A percentile compares a stretch with the other conserved stretches of the same genome.
These are phyloP conservation scores for Glossophaga mutica DNA, from an alignment of 2,797 vertebrate species.

Conservation along the genomic window DNA sequence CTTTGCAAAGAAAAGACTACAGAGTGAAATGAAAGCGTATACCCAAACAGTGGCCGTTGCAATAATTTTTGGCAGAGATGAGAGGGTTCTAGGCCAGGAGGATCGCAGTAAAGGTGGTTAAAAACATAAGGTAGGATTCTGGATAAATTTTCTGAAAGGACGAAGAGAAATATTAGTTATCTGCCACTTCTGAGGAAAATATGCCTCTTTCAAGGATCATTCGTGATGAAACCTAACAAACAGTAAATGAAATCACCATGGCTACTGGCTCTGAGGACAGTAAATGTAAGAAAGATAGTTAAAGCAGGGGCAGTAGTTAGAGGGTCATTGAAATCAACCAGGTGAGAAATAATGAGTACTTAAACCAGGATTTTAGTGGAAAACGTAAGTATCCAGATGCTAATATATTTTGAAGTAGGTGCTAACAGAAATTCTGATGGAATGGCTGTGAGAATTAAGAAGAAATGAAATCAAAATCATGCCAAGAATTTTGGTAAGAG, in stretches of 20 bases:
- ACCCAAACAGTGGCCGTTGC: not conserved
- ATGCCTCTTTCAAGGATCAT: not conserved
- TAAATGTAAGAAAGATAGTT: not conserved
- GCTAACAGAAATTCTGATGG: not conserved
- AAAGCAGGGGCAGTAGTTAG: not conserved
- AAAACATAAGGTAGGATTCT: not conserved
- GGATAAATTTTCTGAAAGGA: not conserved
- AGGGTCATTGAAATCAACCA: not conserved
- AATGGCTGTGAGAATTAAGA: not conserved
- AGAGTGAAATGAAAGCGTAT: not conserved
- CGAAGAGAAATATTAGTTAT: not conserved
- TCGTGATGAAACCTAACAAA: not conserved
- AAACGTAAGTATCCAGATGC: not conserved
- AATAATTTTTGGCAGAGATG: not conserved
- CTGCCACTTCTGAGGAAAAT: not conserved
- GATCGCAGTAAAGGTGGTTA: not conserved
- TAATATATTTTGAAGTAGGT: not conserved
- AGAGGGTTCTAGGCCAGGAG: not conserved
- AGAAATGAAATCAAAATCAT: not conserved
- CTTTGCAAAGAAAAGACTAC: not conserved
- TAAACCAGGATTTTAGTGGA: not conserved
- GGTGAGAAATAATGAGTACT: not conserved
- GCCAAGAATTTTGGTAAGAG: not conserved
- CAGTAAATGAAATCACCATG: not conserved
- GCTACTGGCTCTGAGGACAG: not conserved